Base-by-base conservation (phyloP, 1,140 invertebrate genomes). In the Maniola jurtina region DNA sequence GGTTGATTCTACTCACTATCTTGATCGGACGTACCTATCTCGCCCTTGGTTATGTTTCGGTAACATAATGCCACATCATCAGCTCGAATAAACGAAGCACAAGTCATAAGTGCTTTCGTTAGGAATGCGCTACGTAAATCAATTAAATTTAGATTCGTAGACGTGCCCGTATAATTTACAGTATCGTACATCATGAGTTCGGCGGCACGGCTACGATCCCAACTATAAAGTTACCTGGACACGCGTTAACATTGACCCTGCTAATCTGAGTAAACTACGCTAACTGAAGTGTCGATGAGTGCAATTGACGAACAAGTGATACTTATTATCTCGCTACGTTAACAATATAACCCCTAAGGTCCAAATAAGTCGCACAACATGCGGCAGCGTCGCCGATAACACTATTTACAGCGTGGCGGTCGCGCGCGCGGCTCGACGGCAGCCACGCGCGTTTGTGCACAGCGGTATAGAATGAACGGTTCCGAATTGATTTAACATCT, bases 301-400 rank as follows among this genome's bases (percentile, higher is more conserved):
- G 88, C 88, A 90, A 88, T 90, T 84, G 83, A 88, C 87, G 82
- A 90, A 90, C 88, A 84, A 89, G 88, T 90, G 88, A 85, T 84
- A 83, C 84, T 87, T 88, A 87, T 79, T 72, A 85, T 84, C 80
- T 79, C 76, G 79, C 85, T 89, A 90, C 78, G 71, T 85, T 81
- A 88, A 90, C 85, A 90, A 89, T 84, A 83, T 80, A 76, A 77
- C 80, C 75, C 80, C 81, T 77, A 73, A 75, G 77, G 76, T 71
- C 78, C 76, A 83, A 80, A 80, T 76, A 58, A 78, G 70, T 75
- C 65, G 79, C 74, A 70, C 76, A 77, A 79, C 76, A 78, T 64
- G 70, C 73, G 75, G 76, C 75, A 66, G 70, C 64, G 60, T 65
- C 73, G 74, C 76, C 81, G 69, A 77, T 83, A 84, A 89, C 83